phyloP scores from a whole-genome alignment of 2,113 vertebrate species.

The Charina bottae region DNA sequence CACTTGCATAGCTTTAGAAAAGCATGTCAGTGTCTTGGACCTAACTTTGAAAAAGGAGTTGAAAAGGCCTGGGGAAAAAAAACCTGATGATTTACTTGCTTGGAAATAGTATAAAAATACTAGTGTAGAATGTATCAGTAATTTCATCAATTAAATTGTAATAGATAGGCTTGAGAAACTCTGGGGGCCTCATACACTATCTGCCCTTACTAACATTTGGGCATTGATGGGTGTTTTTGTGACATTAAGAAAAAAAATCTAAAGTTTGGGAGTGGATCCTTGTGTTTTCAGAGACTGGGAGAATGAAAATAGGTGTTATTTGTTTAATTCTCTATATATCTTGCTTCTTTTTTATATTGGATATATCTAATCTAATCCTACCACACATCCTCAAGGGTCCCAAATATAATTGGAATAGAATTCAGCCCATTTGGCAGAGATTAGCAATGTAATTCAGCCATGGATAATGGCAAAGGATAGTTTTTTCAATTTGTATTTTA shows the following conservation, averaged over 20 bases:
- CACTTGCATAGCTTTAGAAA: neutral
- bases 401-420: neutral
- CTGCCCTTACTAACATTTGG: neutral
- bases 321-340: neutral
- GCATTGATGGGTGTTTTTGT: neutral
- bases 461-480: neutral
- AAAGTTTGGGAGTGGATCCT: neutral
- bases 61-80: neutral
- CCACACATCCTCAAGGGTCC: neutral
- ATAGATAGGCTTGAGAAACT: neutral
- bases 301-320: neutral
- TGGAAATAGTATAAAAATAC: neutral
- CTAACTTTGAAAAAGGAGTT: neutral
- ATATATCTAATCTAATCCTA: neutral
- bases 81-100: neutral
- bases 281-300: constrained; percentile 13
- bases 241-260: neutral
- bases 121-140: neutral
- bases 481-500: neutral
- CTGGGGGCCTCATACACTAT: neutral
- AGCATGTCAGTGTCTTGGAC: neutral
- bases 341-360: neutral
- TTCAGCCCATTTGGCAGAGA: neutral
- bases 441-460: neutral
- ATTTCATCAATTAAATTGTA: neutral